phyloP scores from a whole-genome alignment of 2,888 invertebrate species.

The Dorcus parallelipipedus region DNA sequence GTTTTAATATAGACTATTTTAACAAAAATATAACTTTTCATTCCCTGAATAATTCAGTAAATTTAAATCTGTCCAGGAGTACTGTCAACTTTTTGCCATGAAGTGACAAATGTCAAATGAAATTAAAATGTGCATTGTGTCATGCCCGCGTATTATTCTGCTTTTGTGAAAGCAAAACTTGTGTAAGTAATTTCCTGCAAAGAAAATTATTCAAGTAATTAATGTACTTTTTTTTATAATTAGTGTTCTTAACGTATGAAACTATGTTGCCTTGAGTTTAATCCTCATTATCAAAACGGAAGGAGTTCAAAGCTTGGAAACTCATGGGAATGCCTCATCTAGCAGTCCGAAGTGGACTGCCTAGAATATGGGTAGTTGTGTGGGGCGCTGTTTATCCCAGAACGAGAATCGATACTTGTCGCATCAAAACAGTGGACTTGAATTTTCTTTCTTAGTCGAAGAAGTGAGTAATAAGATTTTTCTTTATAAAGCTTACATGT shows the following conservation, averaged over 20 bases:
- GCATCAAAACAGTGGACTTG: constrained; percentile 29
- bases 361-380: constrained; percentile 51
- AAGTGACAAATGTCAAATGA: too few species aligned
- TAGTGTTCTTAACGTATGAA: not conserved
- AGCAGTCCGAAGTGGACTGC: constrained; percentile 45
- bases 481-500: not conserved
- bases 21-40: too few species aligned
- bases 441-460: constrained; percentile 30
- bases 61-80: too few species aligned
- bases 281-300: constrained; percentile 11
- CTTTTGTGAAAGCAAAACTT: not conserved
- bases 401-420: constrained; percentile 26
- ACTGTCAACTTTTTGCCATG: too few species aligned
- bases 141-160: too few species aligned
- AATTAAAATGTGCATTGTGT: too few species aligned
- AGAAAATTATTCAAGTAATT: not conserved
- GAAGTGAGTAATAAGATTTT: constrained; percentile 8
- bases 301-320: constrained; percentile 8
- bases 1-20: too few species aligned
- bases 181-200: not conserved
- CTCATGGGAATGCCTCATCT: constrained; percentile 42
- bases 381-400: constrained; percentile 50
- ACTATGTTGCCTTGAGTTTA: too few species aligned
- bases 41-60: too few species aligned
- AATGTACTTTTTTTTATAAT: not conserved